phyloP scores from a whole-genome alignment of 2,113 vertebrate genomes.

The Centrocercus urophasianus region DNA sequence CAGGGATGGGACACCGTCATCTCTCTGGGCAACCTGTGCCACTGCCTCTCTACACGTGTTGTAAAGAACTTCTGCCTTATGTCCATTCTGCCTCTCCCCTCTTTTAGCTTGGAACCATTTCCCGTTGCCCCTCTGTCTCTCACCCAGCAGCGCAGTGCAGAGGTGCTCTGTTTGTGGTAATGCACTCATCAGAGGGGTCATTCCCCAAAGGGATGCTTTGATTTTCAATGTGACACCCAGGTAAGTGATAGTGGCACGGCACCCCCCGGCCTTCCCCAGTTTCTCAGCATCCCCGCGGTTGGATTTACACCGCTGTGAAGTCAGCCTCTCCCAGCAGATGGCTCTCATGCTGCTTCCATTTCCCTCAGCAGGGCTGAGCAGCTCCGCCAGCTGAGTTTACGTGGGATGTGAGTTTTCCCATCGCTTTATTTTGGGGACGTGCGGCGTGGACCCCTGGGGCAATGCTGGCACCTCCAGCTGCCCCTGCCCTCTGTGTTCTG shows the following conservation, averaged over 20 bases:
- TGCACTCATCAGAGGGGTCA: rapidly evolving
- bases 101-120: too few relatives aligned
- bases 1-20: too few relatives aligned
- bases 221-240: rapidly evolving
- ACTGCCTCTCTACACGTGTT: too few relatives aligned
- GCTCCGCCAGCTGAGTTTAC: background rate
- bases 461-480: rapidly evolving
- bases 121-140: too few relatives aligned
- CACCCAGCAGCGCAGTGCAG: background rate
- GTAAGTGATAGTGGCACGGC: rapidly evolving
- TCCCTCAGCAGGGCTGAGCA: background rate
- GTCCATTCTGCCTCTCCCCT: too few relatives aligned
- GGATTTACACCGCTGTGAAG: background rate
- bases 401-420: rapidly evolving
- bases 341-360: conserved; percentile 22
- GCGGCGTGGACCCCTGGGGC: rapidly evolving
- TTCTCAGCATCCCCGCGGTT: background rate
- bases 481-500: rapidly evolving
- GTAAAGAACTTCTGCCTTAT: too few relatives aligned
- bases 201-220: background rate
- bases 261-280: rapidly evolving
- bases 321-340: conserved; percentile 33
- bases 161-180: rapidly evolving
- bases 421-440: rapidly evolving
- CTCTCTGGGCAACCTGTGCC: too few relatives aligned